Percentiles rank a stretch among this genome's conserved stretches.
Evolutionary conservation across 2,113 vertebrate species (phyloP).

Genomic region (Apistogramma diplotaenia): DNA sequence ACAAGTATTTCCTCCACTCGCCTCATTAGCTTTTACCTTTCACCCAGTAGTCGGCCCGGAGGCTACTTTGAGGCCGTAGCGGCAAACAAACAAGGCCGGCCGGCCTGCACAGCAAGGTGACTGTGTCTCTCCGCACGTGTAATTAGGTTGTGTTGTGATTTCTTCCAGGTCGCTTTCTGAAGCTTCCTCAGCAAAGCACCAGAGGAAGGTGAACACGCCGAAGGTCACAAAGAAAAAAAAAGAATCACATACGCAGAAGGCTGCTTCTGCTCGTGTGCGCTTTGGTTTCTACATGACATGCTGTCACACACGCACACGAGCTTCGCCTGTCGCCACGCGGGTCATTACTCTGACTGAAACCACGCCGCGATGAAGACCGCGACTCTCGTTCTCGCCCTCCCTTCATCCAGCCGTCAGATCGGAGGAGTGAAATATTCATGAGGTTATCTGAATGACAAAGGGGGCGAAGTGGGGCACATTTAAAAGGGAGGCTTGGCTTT

Average conservation of each 20-base stretch:
- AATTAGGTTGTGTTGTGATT: constrained; percentile 16
- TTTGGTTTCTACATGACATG: neutral
- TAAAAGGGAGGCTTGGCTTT: constrained; percentile 16
- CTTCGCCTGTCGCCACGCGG: neutral
- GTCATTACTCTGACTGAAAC: constrained; percentile 26
- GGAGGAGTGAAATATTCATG: constrained; percentile 73
- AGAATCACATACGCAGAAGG: neutral
- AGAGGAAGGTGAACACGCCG: neutral
- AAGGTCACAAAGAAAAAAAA: constrained; percentile 8
- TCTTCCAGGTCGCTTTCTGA: neutral
- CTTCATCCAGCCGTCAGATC: constrained; percentile 15
- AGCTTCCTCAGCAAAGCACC: neutral
- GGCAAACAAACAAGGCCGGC: constrained; percentile 23
- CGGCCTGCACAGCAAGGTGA: constrained; percentile 46
- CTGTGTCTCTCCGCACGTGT: constrained; percentile 23
- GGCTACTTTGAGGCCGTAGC: constrained; percentile 15
- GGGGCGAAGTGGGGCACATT: constrained; percentile 47
- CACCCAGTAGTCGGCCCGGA: constrained; percentile 39
- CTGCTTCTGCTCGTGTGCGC: neutral
- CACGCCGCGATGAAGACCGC: constrained; percentile 13
- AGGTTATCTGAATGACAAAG: constrained; percentile 74
- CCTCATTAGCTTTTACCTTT: constrained; percentile 64
- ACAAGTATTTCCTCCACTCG: constrained; percentile 40
- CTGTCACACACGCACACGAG: constrained; percentile 3
- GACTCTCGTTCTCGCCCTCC: constrained; percentile 38